Percentiles rank a stretch among this genome's conserved stretches.
These are phyloP conservation scores for Thumatha senex DNA, from an alignment of 2,888 invertebrate species.

Conservation along the genomic window DNA sequence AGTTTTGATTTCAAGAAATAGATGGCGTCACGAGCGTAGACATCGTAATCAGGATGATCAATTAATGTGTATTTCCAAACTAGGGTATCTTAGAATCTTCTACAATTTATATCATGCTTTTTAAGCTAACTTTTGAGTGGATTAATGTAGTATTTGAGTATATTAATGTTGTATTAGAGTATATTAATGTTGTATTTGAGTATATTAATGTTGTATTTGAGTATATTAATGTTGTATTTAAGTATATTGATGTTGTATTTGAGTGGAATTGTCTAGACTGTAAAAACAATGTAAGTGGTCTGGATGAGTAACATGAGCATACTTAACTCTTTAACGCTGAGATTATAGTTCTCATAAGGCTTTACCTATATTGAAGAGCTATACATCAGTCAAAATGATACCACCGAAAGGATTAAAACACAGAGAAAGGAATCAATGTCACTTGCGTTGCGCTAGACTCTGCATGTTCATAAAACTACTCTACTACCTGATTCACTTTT, in stretches of 20 bases:
- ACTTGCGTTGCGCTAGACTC: too few species aligned
- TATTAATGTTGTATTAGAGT: conserved; percentile 8
- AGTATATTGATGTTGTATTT: conserved; percentile 4
- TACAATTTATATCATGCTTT: conserved; percentile 5
- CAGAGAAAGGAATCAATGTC: too few species aligned
- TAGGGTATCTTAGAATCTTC: neutral
- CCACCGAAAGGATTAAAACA: too few species aligned
- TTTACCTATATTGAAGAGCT: neutral
- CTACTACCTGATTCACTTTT: too few species aligned
- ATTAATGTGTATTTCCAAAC: neutral
- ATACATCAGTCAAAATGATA: conserved; percentile 16
- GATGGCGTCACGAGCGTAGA: neutral
- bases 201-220: conserved; percentile 6
- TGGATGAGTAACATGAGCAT: conserved; percentile 18
- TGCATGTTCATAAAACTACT: too few species aligned
- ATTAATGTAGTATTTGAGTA: conserved; percentile 8
- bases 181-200: too few species aligned
- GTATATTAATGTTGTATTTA: too few species aligned
- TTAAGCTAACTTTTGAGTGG: conserved; percentile 5
- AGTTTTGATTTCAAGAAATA: conserved; percentile 2
- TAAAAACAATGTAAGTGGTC: conserved; percentile 23
- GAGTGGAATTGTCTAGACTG: conserved; percentile 27
- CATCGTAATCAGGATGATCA: neutral
- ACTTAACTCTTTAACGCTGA: conserved; percentile 19
- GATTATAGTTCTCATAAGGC: conserved; percentile 4